Evolutionary conservation across 2,797 vertebrate genomes (phyloP).

Genomic region (Micropoecilia bifurca): DNA sequence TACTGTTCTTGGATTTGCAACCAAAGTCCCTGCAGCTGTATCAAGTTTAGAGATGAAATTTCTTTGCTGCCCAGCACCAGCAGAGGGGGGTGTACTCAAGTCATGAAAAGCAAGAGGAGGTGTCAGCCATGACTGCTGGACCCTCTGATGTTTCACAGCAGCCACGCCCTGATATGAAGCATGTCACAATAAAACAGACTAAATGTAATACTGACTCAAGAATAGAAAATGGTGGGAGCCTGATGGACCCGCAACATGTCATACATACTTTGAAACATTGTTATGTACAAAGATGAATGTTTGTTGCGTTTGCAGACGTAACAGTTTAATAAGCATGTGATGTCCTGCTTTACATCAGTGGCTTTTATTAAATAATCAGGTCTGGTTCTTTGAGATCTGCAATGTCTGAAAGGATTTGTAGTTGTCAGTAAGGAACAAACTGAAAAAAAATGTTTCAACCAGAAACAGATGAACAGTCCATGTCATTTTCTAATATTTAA

Average conservation of each 20-base stretch:
- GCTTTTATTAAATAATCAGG: background rate
- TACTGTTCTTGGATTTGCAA: conserved; percentile 69
- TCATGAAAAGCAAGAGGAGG: conserved; percentile 43
- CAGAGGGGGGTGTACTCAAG: conserved; percentile 77
- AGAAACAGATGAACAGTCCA: conserved; percentile 11
- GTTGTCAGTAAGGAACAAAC: conserved; percentile 48
- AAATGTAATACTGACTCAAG: conserved; percentile 1
- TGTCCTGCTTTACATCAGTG: background rate
- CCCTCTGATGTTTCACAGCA: conserved; percentile 33
- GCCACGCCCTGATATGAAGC: conserved; percentile 62
- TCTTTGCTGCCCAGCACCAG: conserved; percentile 68
- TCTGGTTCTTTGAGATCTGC: conserved; percentile 12
- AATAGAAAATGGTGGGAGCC: background rate
- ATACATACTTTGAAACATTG: background rate
- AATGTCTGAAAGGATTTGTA: conserved; percentile 26
- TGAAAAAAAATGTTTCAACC: conserved; percentile 31
- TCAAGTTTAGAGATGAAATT: conserved; percentile 24
- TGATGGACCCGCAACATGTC: background rate
- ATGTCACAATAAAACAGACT: background rate
- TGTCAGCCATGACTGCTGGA: conserved; percentile 39
- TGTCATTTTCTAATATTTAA: conserved; percentile 47
- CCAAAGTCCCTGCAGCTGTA: conserved; percentile 62
- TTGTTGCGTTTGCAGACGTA: background rate
- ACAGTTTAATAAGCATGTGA: conserved; percentile 12
- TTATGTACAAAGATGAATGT: background rate